Evolutionary conservation across 1,140 invertebrate species (phyloP), one percentile per base, ranked within the genome.

Genomic region (Campoletis sonorensis): DNA sequence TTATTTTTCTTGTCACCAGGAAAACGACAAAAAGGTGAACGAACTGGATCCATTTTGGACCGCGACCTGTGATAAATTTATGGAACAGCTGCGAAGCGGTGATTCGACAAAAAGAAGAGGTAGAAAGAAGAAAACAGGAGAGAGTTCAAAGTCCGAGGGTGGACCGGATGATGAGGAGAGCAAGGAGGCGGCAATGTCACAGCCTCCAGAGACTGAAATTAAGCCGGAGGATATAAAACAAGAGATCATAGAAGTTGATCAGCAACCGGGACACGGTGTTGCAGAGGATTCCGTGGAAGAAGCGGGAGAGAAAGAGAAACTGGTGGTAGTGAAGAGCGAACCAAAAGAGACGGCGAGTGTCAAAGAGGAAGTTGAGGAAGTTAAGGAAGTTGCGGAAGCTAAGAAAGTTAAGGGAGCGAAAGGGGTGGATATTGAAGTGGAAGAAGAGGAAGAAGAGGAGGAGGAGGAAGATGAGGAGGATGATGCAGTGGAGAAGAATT

Each of bases 21-120:
- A 91, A 72, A 91, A 91, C 58, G 88, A 91, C 18, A 90, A 90
- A 10, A 45, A 45, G 77, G 87, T 87, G 21, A 85, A 79, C 15
- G 89, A 89, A 23, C 86, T 92, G 16, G 94, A 94, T 86, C 88
- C 93, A 84, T 93, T 94, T 87, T 95, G 94, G 94, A 91, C 92
- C 73, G 93, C 90, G 84, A 93, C 94, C 15, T 96, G 95, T 92
- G 95, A 95, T 92, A 95, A 92, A 87, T 95, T 96, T 89, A 93
- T 95, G 90, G 94, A 95, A 88, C 94, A 96, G 89, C 89, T 96
- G 37, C 94, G 94, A 83, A 91, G 87, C 64, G 93, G 93, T 1
- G 93, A 93, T 83, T 82, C 91, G 27, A 80, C 86, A 18, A 94
- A 94, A 84, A 94, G 94, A 84, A 92, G 93, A 40, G 90, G 88